phyloP scores from a whole-genome alignment of 2,888 invertebrate genomes.

The Embidobia sp. region DNA sequence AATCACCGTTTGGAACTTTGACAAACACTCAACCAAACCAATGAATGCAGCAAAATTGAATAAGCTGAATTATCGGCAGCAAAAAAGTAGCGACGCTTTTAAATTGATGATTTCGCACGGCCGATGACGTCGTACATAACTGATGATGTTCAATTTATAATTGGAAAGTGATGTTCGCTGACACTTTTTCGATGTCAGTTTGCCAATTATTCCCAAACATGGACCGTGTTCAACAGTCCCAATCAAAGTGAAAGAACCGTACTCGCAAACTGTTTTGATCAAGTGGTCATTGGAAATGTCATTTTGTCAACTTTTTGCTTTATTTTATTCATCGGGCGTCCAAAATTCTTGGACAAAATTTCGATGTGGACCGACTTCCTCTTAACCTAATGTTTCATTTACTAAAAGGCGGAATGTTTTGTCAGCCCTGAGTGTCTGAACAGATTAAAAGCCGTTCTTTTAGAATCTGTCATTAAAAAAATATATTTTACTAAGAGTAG shows the following conservation, averaged over 20 bases:
- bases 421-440: no score
- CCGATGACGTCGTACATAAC: slow-evolving; percentile 12
- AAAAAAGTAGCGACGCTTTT: not conserved
- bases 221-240: no score
- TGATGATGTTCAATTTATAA: slow-evolving; percentile 2
- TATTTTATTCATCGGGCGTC: no score
- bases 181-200: not conserved
- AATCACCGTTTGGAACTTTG: slow-evolving; percentile 58
- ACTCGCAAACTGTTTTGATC: slow-evolving; percentile 8
- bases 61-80: not conserved
- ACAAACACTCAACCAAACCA: slow-evolving; percentile 41
- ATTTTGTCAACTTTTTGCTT: no score
- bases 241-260: slow-evolving; percentile 21
- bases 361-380: no score
- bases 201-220: not conserved
- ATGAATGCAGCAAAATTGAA: slow-evolving; percentile 21
- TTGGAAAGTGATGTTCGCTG: slow-evolving; percentile 31
- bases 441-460: no score
- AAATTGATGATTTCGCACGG: slow-evolving; percentile 1
- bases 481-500: no score
- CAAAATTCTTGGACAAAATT: no score
- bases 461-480: no score
- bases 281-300: no score
- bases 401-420: no score
- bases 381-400: no score